Conservation (phyloP, 2,888 invertebrate species). For the Cabera pusaria region DNA sequence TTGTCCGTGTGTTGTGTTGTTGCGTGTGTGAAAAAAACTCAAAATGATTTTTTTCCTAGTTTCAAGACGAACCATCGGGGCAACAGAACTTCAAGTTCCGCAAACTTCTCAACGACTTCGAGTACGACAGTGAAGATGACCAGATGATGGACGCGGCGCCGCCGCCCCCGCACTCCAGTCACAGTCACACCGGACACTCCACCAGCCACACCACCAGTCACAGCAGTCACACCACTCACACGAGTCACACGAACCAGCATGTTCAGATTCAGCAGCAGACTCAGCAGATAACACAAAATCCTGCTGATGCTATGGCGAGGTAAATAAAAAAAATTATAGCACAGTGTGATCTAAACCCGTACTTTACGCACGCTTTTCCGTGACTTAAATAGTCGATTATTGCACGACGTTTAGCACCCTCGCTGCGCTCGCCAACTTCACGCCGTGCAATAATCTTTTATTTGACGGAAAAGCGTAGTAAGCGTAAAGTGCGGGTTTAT, state of each 20-base stretch:
- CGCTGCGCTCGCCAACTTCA: too few species aligned
- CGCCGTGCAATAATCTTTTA: too few species aligned
- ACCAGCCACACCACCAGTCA: constrained; percentile 17
- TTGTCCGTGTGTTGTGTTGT: too few species aligned
- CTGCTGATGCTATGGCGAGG: constrained; percentile 71
- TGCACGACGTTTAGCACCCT: too few species aligned
- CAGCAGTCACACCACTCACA: constrained; percentile 23
- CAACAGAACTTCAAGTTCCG: constrained; percentile 89
- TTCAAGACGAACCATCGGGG: constrained; percentile 67
- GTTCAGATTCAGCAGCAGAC: constrained; percentile 20
- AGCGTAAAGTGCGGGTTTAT: too few species aligned
- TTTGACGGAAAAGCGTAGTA: too few species aligned
- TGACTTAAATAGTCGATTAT: too few species aligned
- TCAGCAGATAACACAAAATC: constrained; percentile 36
- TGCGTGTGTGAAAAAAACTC: too few species aligned
- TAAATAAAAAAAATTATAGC: too few species aligned
- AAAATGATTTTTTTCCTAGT: too few species aligned
- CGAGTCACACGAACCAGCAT: constrained; percentile 17
- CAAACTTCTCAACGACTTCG: constrained; percentile 91
- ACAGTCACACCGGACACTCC: constrained; percentile 26
- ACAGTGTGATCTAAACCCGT: too few species aligned
- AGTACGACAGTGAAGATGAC: constrained; percentile 97
- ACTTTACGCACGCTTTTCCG: too few species aligned
- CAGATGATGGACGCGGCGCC: constrained; percentile 66
- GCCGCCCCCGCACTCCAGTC: constrained; percentile 37